Evolutionary conservation across 2,797 vertebrate species (phyloP).

Genomic region (Diglossa cyanea): DNA sequence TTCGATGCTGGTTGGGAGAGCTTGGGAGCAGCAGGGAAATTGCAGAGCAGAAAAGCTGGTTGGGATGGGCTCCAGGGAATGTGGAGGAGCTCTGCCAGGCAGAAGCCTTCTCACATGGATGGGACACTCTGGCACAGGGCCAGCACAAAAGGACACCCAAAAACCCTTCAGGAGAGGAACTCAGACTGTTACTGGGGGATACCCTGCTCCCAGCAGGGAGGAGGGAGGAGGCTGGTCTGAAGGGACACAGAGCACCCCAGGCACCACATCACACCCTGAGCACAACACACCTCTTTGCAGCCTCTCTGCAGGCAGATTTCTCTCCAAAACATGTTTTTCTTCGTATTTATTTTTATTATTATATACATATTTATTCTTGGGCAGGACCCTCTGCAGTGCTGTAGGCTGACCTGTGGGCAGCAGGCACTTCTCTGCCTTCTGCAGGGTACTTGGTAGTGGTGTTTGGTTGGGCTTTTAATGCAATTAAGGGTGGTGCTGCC

Average conservation of each 20-base stretch:
- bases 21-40: neutral
- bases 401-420: neutral
- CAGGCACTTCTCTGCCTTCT: neutral
- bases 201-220: neutral
- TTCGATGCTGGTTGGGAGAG: neutral
- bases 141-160: neutral
- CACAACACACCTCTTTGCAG: neutral
- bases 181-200: neutral
- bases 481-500: neutral
- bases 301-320: neutral
- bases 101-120: neutral
- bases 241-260: fast-evolving
- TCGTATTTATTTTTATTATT: neutral
- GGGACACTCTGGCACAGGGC: neutral
- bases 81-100: neutral
- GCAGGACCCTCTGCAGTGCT: neutral
- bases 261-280: neutral
- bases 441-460: neutral
- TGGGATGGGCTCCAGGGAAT: neutral
- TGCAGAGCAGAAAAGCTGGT: neutral
- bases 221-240: neutral
- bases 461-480: neutral
- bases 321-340: neutral
- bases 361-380: fast-evolving
- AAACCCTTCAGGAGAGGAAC: neutral